These are phyloP conservation scores for Xanthorhoe spadicearia DNA, from an alignment of 2,888 invertebrate species.

Conservation along the genomic window DNA sequence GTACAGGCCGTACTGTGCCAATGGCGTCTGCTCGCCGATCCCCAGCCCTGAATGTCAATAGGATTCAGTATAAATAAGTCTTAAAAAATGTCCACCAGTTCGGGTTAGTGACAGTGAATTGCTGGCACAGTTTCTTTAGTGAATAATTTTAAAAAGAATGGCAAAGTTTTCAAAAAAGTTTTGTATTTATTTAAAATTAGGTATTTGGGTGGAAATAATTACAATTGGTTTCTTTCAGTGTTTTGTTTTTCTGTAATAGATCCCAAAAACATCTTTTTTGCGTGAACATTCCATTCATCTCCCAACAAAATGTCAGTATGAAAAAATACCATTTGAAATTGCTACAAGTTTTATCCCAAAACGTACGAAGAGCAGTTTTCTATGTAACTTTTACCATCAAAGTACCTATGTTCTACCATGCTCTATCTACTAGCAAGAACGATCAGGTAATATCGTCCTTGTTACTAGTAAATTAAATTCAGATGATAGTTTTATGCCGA, in stretches of 20 bases:
- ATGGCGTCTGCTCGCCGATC: conserved; percentile 60
- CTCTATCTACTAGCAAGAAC: not conserved
- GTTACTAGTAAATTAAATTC: no score
- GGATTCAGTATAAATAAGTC: not conserved
- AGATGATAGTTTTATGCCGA: no score
- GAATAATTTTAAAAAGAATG: no score
- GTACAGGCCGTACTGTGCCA: conserved; percentile 60
- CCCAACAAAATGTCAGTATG: not conserved
- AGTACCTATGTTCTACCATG: no score
- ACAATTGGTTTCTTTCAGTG: not conserved
- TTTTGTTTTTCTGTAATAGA: not conserved
- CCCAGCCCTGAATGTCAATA: conserved; percentile 55
- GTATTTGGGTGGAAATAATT: not conserved
- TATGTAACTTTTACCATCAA: not conserved
- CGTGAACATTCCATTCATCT: not conserved
- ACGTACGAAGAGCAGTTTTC: not conserved
- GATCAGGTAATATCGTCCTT: no score
- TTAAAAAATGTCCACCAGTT: no score
- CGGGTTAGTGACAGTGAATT: not conserved
- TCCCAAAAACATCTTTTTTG: not conserved
- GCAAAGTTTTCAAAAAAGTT: not conserved
- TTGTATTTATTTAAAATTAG: not conserved
- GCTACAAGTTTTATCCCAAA: not conserved
- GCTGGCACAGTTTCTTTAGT: no score
- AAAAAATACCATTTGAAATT: not conserved